These are phyloP conservation scores for Cremastobaeus sp. DNA, from an alignment of 2,888 invertebrate genomes.

Conservation along the genomic window DNA sequence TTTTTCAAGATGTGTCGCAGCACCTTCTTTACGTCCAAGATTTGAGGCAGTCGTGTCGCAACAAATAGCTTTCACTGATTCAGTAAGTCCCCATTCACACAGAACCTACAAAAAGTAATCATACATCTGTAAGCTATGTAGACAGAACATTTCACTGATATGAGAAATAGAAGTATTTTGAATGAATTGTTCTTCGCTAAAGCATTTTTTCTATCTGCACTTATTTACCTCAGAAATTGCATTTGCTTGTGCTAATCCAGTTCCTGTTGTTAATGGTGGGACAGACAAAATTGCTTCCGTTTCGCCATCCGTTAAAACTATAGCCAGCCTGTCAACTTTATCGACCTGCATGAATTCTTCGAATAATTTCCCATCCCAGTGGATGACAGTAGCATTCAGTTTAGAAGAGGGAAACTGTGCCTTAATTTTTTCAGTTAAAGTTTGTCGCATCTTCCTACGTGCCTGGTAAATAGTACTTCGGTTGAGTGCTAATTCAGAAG, in stretches of 20 bases:
- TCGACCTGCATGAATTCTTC: constrained; percentile 15
- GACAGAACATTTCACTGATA: constrained; percentile 19
- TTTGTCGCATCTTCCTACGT: constrained; percentile 37
- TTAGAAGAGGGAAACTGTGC: constrained; percentile 26
- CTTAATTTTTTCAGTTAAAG: constrained; percentile 35
- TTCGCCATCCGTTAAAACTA: constrained; percentile 38
- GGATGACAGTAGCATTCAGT: constrained; percentile 26
- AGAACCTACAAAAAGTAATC: constrained; percentile 16
- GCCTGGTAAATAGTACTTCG: constrained; percentile 44
- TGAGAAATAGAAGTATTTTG: constrained; percentile 21
- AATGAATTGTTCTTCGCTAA: constrained; percentile 15
- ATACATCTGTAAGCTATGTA: constrained; percentile 8
- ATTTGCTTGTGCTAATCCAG: constrained; percentile 44
- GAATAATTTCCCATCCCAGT: constrained; percentile 26
- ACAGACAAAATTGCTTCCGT: constrained; percentile 37
- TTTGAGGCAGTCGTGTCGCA: constrained; percentile 26
- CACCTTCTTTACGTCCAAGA: constrained; percentile 12
- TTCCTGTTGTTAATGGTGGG: constrained; percentile 45
- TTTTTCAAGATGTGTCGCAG: constrained; percentile 9
- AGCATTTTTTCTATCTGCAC: constrained; percentile 8
- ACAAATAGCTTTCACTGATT: constrained; percentile 15
- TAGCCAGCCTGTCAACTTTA: constrained; percentile 39
- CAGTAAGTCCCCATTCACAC: constrained; percentile 15
- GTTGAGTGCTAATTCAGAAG: constrained; percentile 41
- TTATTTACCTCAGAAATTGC: constrained; percentile 44